A percentile compares a stretch with the other conserved stretches of the same genome.
Evolutionary conservation across 2,888 invertebrate genomes (phyloP).

Genomic region (Xestia sexstrigata): DNA sequence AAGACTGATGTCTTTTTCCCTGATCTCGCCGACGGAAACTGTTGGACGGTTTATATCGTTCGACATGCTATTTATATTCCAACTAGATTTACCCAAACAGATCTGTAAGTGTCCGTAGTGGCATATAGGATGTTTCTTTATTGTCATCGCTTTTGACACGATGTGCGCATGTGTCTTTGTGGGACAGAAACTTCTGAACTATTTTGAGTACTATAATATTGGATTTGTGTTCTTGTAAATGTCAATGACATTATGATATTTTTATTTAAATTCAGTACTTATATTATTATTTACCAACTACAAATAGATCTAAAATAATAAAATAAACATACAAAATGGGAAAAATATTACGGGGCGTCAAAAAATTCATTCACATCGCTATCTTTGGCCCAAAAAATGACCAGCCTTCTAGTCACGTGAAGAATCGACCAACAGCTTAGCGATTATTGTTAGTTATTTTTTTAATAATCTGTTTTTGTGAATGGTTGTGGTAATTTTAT

Average conservation of each 20-base stretch:
- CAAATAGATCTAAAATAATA: no score
- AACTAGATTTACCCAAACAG: constrained; percentile 35
- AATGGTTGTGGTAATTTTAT: no score
- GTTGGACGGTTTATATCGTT: constrained; percentile 22
- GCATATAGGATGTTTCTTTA: constrained; percentile 53
- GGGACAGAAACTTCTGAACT: constrained; percentile 46
- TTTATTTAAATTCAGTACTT: no score
- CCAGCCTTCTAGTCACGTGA: no score
- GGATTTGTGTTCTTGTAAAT: constrained; percentile 18
- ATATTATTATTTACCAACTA: no score
- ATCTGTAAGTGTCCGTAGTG: constrained; percentile 34
- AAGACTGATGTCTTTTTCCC: constrained; percentile 1
- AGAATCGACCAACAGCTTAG: no score
- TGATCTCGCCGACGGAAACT: constrained; percentile 10
- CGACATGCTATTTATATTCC: constrained; percentile 46
- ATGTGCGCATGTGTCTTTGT: constrained; percentile 52
- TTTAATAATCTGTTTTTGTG: no score
- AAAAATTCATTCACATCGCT: no score
- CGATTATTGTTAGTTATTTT: no score
- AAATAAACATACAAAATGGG: no score
- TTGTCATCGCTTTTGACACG: constrained; percentile 50
- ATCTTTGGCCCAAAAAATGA: no score
- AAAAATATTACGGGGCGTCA: no score
- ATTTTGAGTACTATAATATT: constrained; percentile 46
- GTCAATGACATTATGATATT: constrained; percentile 25